Conservation (phyloP, 2,888 invertebrate genomes). For the Lucinisca nassula region DNA sequence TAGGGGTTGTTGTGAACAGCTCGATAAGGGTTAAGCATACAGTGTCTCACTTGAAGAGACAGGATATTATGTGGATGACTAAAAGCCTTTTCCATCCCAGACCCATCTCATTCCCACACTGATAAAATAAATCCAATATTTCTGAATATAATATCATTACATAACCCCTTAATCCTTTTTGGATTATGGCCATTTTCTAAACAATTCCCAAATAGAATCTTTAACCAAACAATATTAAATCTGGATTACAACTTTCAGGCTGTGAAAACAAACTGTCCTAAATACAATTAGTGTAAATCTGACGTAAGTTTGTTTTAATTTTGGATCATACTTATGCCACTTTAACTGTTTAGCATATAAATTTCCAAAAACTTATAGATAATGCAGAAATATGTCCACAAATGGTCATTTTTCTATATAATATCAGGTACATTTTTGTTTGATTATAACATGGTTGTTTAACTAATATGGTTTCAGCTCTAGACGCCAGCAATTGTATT, state of each 20-base stretch:
- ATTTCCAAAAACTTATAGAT: too few species aligned
- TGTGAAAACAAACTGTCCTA: conserved; percentile 5
- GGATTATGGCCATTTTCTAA: neutral
- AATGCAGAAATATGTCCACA: too few species aligned
- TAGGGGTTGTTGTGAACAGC: too few species aligned
- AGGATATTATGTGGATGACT: neutral
- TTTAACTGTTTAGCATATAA: neutral
- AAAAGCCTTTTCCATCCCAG: neutral
- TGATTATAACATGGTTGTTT: too few species aligned
- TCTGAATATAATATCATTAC: neutral
- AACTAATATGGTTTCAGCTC: too few species aligned
- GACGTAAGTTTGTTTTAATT: neutral
- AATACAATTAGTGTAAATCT: neutral
- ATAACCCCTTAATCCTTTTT: neutral
- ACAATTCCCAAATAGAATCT: neutral
- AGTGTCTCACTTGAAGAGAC: too few species aligned
- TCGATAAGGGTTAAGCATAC: too few species aligned
- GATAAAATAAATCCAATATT: neutral
- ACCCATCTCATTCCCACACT: neutral
- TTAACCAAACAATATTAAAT: neutral
- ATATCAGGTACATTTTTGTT: too few species aligned
- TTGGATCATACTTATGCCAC: neutral
- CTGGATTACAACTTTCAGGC: neutral
- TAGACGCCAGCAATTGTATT: too few species aligned
- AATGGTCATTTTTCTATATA: too few species aligned